These are phyloP conservation scores for Xenopus borealis DNA, from an alignment of 2,113 vertebrate genomes.

Conservation along the genomic window DNA sequence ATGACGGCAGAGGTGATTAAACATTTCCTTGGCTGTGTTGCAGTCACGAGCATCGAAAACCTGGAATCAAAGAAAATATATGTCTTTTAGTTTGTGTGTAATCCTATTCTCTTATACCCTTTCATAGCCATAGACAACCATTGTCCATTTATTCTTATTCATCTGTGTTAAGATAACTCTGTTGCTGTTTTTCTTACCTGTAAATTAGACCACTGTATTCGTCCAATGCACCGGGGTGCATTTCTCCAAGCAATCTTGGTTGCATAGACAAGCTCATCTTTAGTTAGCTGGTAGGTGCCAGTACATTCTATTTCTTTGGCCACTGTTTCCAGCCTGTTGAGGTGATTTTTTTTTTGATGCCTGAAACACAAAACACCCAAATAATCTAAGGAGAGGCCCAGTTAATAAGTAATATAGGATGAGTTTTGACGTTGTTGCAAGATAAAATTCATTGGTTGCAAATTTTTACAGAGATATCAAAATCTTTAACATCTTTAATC, in stretches of 20 bases:
- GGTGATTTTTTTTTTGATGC: conserved; percentile 66
- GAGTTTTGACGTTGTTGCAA: too few relatives aligned
- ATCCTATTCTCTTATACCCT: too few relatives aligned
- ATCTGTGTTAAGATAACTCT: background rate
- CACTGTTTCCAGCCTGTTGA: conserved; percentile 68
- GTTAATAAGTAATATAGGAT: background rate
- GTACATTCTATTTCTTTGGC: conserved; percentile 71
- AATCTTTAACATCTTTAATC: too few relatives aligned
- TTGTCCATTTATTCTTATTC: too few relatives aligned
- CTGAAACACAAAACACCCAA: conserved; percentile 49
- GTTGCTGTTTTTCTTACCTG: conserved; percentile 60
- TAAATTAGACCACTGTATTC: conserved; percentile 85
- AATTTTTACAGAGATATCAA: too few relatives aligned
- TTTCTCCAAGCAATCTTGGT: conserved; percentile 84
- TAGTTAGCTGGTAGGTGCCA: conserved; percentile 76
- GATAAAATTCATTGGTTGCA: too few relatives aligned
- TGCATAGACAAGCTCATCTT: conserved; percentile 74
- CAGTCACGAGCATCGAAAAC: conserved; percentile 81
- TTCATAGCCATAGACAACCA: too few relatives aligned
- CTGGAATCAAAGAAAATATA: conserved; percentile 50
- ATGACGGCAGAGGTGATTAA: conserved; percentile 73
- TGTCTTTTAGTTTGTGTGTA: too few relatives aligned
- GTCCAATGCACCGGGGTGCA: conserved; percentile 78
- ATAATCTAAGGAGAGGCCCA: background rate
- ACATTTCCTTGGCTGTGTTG: conserved; percentile 75